Evolutionary conservation across 2,113 vertebrate genomes (phyloP), one percentile per base, ranked within the genome.

Genomic region (Nannobrachium achirus): DNA sequence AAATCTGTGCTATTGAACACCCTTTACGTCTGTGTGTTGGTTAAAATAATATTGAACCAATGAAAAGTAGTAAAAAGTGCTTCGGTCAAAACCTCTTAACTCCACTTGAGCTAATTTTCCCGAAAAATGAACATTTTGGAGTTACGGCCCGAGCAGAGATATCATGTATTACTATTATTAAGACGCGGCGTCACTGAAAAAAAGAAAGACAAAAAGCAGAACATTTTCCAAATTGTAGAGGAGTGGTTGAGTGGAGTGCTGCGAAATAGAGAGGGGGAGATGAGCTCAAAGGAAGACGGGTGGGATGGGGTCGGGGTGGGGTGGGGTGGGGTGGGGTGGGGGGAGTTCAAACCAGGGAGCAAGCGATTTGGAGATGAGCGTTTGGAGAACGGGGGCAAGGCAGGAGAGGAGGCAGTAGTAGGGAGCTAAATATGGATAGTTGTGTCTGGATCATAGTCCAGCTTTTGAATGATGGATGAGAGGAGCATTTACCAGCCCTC

Each of bases 391-490:
- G 13, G 6, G 18, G 19, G 46, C 52, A 38, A 40, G 42, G 56
- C 8, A 42, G 13, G 19, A 8, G 25, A 76, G 56, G 46, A 25
- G 14, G 39, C 39, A 60, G 20, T 6, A 9, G n/a, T n/a, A n/a
- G n/a, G 58, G 25, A 77, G 66, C 75, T 86, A 80, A 89, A 87
- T 81, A 73, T 63, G 64, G 68, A 71, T 48, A 9, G 6, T 81
- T 46, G 74, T 70, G 69, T 81, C 58, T 61, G 70, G 78, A 83
- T 90, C 83, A 82, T 73, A 57, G 78, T 82, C 74, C 63, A 50
- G 6, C 50, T 75, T 57, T 79, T 82, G 72, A 86, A 89, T 75
- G 71, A 86, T 84, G 71, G 69, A 89, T 86, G 83, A 86, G 75
- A 0, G 6, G 57, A 83, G 68, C 81, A 86, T 83, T 33, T 79